Percentiles rank a stretch among this genome's conserved stretches.
Evolutionary conservation across 2,888 invertebrate genomes (phyloP).

Genomic region (Mesochorus sp.): DNA sequence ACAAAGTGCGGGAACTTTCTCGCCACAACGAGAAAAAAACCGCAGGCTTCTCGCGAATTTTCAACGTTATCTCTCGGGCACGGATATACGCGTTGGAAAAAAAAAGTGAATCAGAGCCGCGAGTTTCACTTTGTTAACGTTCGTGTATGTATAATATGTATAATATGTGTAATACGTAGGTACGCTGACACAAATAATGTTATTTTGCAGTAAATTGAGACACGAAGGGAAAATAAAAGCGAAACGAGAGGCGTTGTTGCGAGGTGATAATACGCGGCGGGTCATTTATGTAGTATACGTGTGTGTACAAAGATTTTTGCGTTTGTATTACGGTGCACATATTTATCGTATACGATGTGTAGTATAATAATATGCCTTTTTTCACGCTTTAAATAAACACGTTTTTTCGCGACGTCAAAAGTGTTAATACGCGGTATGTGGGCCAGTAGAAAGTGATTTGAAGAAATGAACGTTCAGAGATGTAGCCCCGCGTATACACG

Average conservation of each 20-base stretch:
- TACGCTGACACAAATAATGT: constrained; percentile 28
- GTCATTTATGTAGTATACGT: constrained; percentile 4
- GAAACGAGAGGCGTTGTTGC: background rate
- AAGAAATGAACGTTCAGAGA: constrained; percentile 54
- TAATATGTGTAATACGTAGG: too few species aligned
- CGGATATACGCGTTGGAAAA: background rate
- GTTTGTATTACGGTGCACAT: constrained; percentile 14
- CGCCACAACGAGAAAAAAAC: background rate
- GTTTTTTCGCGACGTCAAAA: background rate
- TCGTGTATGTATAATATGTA: background rate
- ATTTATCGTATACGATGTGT: background rate
- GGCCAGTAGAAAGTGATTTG: constrained; percentile 65
- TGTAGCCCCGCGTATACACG: background rate
- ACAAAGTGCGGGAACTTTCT: background rate
- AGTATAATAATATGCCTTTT: constrained; percentile 18
- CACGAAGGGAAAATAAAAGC: background rate
- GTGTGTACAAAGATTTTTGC: background rate
- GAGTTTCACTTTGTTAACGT: constrained; percentile 38
- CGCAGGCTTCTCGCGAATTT: background rate
- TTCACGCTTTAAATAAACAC: background rate
- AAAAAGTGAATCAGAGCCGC: constrained; percentile 1
- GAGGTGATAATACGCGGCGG: constrained; percentile 8
- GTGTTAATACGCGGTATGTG: constrained; percentile 30
- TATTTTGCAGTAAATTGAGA: constrained; percentile 14
- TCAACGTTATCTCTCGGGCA: background rate